Evolutionary conservation across 2,113 vertebrate species (phyloP), one percentile per base, ranked within the genome.

Genomic region (Melanostigma gelatinosum): DNA sequence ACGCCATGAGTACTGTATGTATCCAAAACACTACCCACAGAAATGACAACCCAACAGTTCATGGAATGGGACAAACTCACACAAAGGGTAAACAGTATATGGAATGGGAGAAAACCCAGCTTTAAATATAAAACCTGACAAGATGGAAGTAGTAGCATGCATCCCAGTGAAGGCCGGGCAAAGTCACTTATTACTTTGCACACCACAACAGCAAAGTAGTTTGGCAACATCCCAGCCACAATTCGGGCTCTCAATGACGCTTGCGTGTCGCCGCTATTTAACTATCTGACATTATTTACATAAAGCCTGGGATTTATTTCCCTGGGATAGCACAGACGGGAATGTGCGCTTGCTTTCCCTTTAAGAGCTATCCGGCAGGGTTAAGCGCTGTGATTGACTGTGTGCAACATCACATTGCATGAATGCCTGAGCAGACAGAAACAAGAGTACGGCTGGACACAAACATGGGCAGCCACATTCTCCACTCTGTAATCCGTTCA

Each of bases 351-450:
- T 84, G 72, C 55, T 72, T 73, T 72, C 71, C 52, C 79, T 88
- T 90, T 84, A 80, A 87, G 75, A 82, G 72, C 66, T 58, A 63
- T 76, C 72, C n/a, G 54, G 75, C 52, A 27, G 38, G 44, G 40
- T 66, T 72, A 71, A 79, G 66, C 80, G 80, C 64, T 74, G 70
- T 70, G 83, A 87, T n/a, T 52, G 60, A 77, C 75, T 57, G 60
- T 29, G 29, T 32, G 69, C 63, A 63, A 79, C 65, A 70, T 84
- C 64, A 88, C 72, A 85, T 89, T 83, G 72, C 87, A 64, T 62
- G 48, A 88, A 92, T 91, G 77, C 88, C 82, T 85, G 77, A 89
- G 79, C 75, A n/a, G 65, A 87, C 63, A 82, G 62, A 88, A 89
- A 90, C 82, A 88, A 88, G 66, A 88, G 81, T 60, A 24, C 12